Evolutionary conservation across 2,113 vertebrate species (phyloP).

Genomic region (Hydrochoerus hydrochaeris): DNA sequence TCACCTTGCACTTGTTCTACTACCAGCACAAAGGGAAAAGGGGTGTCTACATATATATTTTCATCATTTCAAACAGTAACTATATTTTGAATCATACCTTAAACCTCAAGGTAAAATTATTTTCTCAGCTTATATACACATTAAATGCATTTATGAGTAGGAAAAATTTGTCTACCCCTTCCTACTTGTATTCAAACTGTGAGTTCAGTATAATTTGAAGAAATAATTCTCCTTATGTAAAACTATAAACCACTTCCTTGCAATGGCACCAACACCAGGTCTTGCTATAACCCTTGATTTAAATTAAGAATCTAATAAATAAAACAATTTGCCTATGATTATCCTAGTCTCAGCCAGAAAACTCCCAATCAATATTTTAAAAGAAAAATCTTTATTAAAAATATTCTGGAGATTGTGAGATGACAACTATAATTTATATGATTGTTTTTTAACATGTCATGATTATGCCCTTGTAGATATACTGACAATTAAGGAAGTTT

Average conservation of each 20-base stretch:
- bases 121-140: neutral
- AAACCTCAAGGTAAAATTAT: neutral
- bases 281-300: conserved; percentile 28
- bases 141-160: neutral
- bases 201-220: conserved; percentile 24
- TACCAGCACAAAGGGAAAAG: neutral
- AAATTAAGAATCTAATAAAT: conserved; percentile 38
- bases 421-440: conserved; percentile 63
- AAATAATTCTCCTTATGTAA: conserved; percentile 21
- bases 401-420: conserved; percentile 57
- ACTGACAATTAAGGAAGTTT: conserved; percentile 62
- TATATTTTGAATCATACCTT: neutral
- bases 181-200: neutral
- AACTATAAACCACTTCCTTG: conserved; percentile 28
- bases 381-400: conserved; percentile 51
- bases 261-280: neutral
- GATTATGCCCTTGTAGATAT: conserved; percentile 60
- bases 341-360: conserved; percentile 23
- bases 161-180: neutral
- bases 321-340: conserved; percentile 60
- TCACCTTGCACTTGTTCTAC: neutral
- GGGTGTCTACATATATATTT: neutral
- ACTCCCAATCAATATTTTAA: conserved; percentile 59
- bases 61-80: neutral
- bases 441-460: conserved; percentile 69